Conservation (phyloP, 2,888 invertebrate species). For the Apamea crenata region DNA sequence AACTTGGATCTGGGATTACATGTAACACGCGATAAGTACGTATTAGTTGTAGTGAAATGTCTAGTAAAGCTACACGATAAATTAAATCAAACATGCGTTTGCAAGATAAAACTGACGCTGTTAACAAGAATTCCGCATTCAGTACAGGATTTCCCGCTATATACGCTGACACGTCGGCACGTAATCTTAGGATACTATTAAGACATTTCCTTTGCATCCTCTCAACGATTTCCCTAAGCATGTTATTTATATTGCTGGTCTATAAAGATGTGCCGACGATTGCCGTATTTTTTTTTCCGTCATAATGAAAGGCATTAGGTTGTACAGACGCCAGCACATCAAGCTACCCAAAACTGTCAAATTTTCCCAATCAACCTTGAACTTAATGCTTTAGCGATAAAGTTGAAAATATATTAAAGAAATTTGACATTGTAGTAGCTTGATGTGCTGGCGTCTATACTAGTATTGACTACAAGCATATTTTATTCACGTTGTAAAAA, state of each 20-base stretch:
- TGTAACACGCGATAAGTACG: constrained; percentile 27
- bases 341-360: too few relatives aligned
- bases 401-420: too few relatives aligned
- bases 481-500: background rate
- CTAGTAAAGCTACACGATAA: constrained; percentile 42
- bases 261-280: background rate
- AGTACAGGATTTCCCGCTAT: constrained; percentile 55
- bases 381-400: too few relatives aligned
- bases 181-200: constrained; percentile 56
- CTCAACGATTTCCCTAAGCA: constrained; percentile 29
- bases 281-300: background rate
- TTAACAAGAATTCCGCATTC: constrained; percentile 52
- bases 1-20: constrained; percentile 14
- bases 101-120: constrained; percentile 52
- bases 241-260: constrained; percentile 2
- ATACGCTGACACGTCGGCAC: constrained; percentile 39
- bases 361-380: too few relatives aligned
- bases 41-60: constrained; percentile 34
- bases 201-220: constrained; percentile 50
- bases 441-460: background rate
- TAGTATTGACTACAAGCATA: background rate
- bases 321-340: background rate
- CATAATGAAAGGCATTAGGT: background rate
- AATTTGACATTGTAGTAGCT: too few relatives aligned
- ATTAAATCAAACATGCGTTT: constrained; percentile 50